Evolutionary conservation across 2,113 vertebrate species (phyloP).

Genomic region (Eclectus roratus): DNA sequence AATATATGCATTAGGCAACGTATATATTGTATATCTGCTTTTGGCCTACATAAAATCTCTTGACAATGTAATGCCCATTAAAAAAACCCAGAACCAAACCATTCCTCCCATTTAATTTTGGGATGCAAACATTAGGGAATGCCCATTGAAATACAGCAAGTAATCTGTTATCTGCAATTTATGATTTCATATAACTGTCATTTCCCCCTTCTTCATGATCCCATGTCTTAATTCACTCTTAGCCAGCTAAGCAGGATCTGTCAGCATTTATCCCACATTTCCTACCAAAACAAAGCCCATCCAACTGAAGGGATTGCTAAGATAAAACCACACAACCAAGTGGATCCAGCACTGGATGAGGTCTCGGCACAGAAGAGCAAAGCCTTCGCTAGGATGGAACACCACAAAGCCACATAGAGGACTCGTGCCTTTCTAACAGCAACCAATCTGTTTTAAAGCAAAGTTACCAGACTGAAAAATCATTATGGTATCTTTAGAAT

Average conservation of each 20-base stretch:
- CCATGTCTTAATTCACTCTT: not conserved
- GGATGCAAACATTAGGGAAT: not conserved
- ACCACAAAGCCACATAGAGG: not conserved
- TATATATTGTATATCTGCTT: not conserved
- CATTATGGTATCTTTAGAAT: not conserved
- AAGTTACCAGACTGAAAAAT: not conserved
- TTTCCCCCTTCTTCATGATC: not conserved
- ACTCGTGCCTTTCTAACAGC: not conserved
- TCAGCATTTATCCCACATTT: not conserved
- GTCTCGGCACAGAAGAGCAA: not conserved
- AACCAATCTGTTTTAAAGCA: not conserved
- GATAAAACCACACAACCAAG: not conserved
- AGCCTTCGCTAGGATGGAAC: fast-evolving
- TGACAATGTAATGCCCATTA: not conserved
- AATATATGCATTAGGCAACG: not conserved
- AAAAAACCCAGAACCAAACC: not conserved
- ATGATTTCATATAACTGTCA: not conserved
- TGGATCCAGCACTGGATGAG: not conserved
- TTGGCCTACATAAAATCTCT: not conserved
- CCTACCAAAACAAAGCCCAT: not conserved
- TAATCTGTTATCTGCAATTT: not conserved
- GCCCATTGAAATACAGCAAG: not conserved
- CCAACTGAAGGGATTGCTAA: not conserved
- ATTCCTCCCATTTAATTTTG: not conserved
- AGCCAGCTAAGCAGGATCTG: not conserved